Percentiles rank a stretch among this genome's conserved stretches.
phyloP scores from a whole-genome alignment of 2,797 vertebrate genomes.

The Rhincodon typus region DNA sequence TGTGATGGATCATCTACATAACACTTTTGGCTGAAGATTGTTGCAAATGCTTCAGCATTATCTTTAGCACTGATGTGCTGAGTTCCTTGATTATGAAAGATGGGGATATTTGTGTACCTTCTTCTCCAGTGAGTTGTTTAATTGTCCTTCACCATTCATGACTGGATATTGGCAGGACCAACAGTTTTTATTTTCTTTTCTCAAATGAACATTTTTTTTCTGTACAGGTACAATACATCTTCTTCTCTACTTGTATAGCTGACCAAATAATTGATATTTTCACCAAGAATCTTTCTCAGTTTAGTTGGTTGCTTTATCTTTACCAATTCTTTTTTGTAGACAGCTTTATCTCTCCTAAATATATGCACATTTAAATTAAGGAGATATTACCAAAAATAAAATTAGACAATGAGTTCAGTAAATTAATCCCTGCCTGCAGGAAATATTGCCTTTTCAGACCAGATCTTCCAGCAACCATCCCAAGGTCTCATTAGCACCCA shows the following conservation, averaged over 20 bases:
- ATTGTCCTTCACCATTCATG: too few relatives aligned
- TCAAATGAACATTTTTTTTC: background rate
- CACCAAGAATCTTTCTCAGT: background rate
- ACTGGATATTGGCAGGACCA: too few relatives aligned
- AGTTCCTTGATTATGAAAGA: too few relatives aligned
- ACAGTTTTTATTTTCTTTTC: background rate
- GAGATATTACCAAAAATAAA: conserved; percentile 2
- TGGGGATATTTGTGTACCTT: too few relatives aligned
- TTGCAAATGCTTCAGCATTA: too few relatives aligned
- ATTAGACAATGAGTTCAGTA: background rate
- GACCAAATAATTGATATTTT: background rate
- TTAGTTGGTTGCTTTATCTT: background rate
- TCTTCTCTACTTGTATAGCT: background rate
- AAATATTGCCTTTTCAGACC: background rate
- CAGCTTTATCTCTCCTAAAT: background rate
- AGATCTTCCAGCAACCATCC: background rate
- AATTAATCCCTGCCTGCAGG: background rate
- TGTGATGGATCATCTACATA: too few relatives aligned
- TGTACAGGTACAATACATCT: background rate
- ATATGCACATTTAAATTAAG: background rate
- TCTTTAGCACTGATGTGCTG: too few relatives aligned
- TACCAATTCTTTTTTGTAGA: background rate
- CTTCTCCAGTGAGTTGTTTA: too few relatives aligned
- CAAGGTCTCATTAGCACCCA: too few relatives aligned
- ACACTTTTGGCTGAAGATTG: too few relatives aligned